Evolutionary conservation across 1,140 invertebrate species (phyloP).

Genomic region (Orius insidiosus): DNA sequence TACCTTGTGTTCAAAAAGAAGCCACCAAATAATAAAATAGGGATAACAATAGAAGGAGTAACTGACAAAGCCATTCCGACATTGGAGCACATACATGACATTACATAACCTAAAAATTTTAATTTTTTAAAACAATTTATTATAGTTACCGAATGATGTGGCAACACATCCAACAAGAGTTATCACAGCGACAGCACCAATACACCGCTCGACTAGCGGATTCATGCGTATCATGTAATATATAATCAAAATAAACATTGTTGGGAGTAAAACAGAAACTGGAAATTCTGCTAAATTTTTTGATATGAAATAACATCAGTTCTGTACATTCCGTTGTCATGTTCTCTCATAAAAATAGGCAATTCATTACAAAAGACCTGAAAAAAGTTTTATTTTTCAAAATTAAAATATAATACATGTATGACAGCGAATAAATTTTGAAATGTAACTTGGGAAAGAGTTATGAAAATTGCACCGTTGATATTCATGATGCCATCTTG

Average conservation of each 20-base stretch:
- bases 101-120: slow-evolving; percentile 56
- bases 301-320: slow-evolving; percentile 84
- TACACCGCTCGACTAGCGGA: slow-evolving; percentile 47
- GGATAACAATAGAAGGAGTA: slow-evolving; percentile 77
- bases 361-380: slow-evolving; percentile 85
- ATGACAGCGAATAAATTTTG: slow-evolving; percentile 4
- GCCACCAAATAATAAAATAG: slow-evolving; percentile 84
- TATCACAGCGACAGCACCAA: slow-evolving; percentile 47
- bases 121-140: background rate
- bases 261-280: slow-evolving; percentile 59
- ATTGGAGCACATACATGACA: slow-evolving; percentile 64
- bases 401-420: background rate
- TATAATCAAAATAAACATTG: slow-evolving; percentile 65
- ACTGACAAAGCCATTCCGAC: slow-evolving; percentile 73
- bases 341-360: slow-evolving; percentile 79
- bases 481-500: slow-evolving; percentile 8
- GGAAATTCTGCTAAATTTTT: slow-evolving; percentile 80
- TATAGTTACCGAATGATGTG: slow-evolving; percentile 62
- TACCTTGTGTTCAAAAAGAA: slow-evolving; percentile 84
- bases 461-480: slow-evolving; percentile 5
- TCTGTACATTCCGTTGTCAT: slow-evolving; percentile 81
- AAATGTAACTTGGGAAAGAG: background rate
- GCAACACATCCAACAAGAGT: slow-evolving; percentile 76
- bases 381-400: too few species aligned
- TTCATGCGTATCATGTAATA: slow-evolving; percentile 82